Evolutionary conservation across 37 sponge, comb jelly and placozoan genomes (phyloP), one percentile per base, ranked within the genome.

Genomic region (Ephydatia muelleri): DNA sequence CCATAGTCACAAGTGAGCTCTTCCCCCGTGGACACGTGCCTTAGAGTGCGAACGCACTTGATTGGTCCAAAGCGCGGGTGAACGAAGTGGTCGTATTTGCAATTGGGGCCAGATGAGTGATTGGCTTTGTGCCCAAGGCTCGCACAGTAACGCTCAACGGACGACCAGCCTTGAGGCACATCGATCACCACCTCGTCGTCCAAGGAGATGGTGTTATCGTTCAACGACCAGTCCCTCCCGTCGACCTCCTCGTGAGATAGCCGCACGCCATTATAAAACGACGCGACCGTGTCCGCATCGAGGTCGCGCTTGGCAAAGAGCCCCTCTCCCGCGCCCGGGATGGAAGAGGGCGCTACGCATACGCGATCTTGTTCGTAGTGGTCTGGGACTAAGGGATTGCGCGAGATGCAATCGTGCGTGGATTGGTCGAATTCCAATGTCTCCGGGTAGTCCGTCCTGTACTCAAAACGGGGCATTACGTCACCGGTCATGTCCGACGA

Each of bases 51-150:
- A 13, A 93, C 77, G 69, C 93, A 89, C 81, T 89, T 93, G 25
- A 93, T 93, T 11, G 86, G 68, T 33, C 93, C 93, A 73, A 89
- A 93, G n/a, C 89, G 38, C 23, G 93, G 93, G 68, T 93, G 93
- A 32, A 28, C 23, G 38, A 78, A 93, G 13, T 30, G 48, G 22
- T 32, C 84, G 69, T 93, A 93, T 47, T 86, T 65, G 67, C 90
- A 89, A 69, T 93, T 93, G 5, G 93, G 90, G 2, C 22, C 22
- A 28, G 19, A 28, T 0, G 93, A 93, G 57, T 93, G 93, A 49
- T 93, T 93, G 23, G 93, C 93, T 67, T 93, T 93, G 90, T 93
- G 93, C 8, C 89, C 93, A 1, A 93, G 76, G 38, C 76, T 82
- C 13, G 93, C 93, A 77, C 80, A 81, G 78, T 93, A 93, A 12